A percentile compares a stretch with the other conserved stretches of the same genome.
Conservation (phyloP, 2,113 vertebrate species). For the Coryphaenoides rupestris region DNA sequence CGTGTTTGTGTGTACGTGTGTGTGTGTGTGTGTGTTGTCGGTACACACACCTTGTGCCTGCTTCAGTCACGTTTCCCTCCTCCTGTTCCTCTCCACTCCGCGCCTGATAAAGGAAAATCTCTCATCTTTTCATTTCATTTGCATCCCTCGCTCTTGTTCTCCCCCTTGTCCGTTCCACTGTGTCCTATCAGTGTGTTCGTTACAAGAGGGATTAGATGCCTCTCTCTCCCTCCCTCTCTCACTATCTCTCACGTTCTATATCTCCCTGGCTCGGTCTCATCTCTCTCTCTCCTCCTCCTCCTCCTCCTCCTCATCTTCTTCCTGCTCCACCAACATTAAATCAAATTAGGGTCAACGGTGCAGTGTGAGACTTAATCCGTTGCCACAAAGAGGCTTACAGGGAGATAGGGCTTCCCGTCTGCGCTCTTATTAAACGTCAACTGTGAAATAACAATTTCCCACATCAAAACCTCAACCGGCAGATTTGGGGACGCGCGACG, state of each 20-base stretch:
- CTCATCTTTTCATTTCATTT: conserved; percentile 53
- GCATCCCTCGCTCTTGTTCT: conserved; percentile 42
- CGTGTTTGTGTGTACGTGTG: conserved; percentile 46
- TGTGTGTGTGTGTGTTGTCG: no score
- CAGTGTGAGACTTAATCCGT: conserved; percentile 70
- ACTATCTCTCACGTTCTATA: no score
- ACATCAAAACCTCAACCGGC: conserved; percentile 58
- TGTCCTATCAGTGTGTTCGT: conserved; percentile 66
- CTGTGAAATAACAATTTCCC: conserved; percentile 69
- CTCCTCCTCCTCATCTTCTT: conserved; percentile 34
- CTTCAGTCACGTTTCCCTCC: conserved; percentile 52
- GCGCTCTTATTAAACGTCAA: conserved; percentile 74
- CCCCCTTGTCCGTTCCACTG: conserved; percentile 19
- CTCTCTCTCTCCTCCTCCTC: no score
- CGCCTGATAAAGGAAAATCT: conserved; percentile 54
- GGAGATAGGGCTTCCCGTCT: conserved; percentile 67
- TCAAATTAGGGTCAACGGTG: conserved; percentile 77
- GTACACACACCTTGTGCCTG: conserved; percentile 66
- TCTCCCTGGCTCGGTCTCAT: no score
- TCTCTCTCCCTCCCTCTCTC: no score
- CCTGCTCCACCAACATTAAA: conserved; percentile 71
- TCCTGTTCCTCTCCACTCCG: no score
- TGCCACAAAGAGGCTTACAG: conserved; percentile 73
- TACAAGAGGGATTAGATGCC: no score
- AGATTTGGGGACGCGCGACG: conserved; percentile 48